phyloP scores from a whole-genome alignment of 2,113 vertebrate genomes.

The Urocitellus parryii region DNA sequence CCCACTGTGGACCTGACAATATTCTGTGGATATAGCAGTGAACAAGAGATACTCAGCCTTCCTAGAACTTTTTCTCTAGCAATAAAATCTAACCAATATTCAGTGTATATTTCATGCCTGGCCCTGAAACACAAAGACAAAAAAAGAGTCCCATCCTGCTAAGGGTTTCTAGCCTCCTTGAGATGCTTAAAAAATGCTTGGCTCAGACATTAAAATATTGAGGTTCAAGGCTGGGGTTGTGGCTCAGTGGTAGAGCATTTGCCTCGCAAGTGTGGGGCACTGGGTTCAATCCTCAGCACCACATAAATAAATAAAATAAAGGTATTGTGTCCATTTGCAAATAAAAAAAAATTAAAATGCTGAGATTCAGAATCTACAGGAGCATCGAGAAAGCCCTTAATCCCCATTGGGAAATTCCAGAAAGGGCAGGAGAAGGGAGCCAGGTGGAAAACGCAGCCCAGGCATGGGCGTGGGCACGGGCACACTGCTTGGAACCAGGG shows the following conservation, averaged over 20 bases:
- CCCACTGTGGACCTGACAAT: neutral
- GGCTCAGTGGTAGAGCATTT: too few species aligned
- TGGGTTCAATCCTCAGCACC: too few species aligned
- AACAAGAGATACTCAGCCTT: neutral
- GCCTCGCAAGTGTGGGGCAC: too few species aligned
- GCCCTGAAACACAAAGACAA: neutral
- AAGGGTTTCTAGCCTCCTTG: neutral
- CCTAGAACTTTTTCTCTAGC: neutral
- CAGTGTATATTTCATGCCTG: neutral
- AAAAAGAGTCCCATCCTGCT: neutral
- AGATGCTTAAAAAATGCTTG: neutral
- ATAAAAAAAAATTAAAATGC: too few species aligned
- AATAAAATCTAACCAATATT: neutral
- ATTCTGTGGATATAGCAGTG: neutral
- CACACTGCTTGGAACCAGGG: too few species aligned
- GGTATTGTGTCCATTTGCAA: too few species aligned
- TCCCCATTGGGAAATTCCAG: too few species aligned
- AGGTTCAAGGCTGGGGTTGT: too few species aligned
- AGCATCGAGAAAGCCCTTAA: too few species aligned
- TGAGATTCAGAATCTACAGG: accelerated
- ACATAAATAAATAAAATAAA: too few species aligned
- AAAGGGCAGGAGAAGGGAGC: neutral
- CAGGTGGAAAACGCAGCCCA: accelerated
- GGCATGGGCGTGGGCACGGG: too few species aligned
- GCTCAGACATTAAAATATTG: neutral